Percentiles rank a stretch among this genome's conserved stretches.
Conservation (phyloP, 2,113 vertebrate genomes). For the Bufo gargarizans region DNA sequence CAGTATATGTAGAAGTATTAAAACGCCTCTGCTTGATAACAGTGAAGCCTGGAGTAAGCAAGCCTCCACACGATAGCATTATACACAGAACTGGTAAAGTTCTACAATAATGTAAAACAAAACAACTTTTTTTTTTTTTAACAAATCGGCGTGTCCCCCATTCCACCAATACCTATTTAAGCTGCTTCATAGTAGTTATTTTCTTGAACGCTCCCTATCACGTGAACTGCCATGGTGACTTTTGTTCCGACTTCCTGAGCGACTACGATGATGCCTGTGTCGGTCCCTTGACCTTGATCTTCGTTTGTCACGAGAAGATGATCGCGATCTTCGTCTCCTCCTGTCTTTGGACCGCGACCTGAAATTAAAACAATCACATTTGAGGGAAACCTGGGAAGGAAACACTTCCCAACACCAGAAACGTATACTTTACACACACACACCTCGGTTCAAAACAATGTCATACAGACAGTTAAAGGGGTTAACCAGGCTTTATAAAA, state of each 20-base stretch:
- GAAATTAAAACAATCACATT: neutral
- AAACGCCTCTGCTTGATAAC: no score
- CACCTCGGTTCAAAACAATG: neutral
- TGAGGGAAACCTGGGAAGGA: neutral
- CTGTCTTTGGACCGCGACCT: slow-evolving; percentile 43
- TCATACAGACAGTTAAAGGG: neutral
- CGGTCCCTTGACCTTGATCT: slow-evolving; percentile 54
- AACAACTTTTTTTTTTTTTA: no score
- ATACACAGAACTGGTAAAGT: no score
- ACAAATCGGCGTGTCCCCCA: neutral
- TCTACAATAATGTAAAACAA: no score
- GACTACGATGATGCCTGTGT: slow-evolving; percentile 49
- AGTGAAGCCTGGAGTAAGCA: no score
- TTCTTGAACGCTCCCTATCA: slow-evolving; percentile 51
- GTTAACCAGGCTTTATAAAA: no score
- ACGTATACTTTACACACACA: neutral
- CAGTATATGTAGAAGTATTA: no score
- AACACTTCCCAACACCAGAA: neutral
- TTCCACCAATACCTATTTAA: neutral
- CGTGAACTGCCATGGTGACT: slow-evolving; percentile 45
- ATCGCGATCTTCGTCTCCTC: slow-evolving; percentile 31
- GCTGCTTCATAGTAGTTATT: slow-evolving; percentile 23
- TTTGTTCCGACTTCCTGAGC: slow-evolving; percentile 52
- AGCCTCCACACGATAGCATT: no score
- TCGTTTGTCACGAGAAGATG: slow-evolving; percentile 49